Evolutionary conservation across 2,888 invertebrate genomes (phyloP), one percentile per base, ranked within the genome.

Genomic region (Harpagoxenus sublaevis): DNA sequence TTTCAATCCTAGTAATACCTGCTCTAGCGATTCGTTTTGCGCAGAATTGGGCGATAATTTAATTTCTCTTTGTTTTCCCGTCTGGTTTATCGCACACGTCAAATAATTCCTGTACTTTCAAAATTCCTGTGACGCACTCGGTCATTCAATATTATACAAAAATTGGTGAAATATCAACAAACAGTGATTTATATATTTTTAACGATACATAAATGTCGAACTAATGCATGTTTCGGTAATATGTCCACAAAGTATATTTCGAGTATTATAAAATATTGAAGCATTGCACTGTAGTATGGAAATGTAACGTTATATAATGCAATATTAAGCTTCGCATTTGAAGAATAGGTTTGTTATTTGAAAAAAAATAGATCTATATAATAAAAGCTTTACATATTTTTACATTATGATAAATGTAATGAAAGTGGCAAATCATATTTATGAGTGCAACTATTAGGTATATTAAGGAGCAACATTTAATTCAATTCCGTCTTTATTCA

Each of bases 1-100:
- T 81, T 75, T 62, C 60, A 48, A 62, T 60, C 45, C n/a, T 39
- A 42, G 39, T 79, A 79, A 79, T 70, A 71, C 57, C 35, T 78
- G 68, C 31, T 60, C 23, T 48, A 57, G 45, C 60, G 48, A 81
- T 81, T 74, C 28, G 39, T 81, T 81, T 75, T 18, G 48, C 48
- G 35, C 35, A 18, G 45, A 31, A 57, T 73, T 57, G 42, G 23
- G 45, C 60, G 35, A 45, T 57, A 60, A 39, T 74, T 79, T 79
- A 81, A 81, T 81, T 81, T 75, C 18, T 74, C 4, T 10, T 57
- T 70, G 57, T 74, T 60, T 2, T 1, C n/a, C 15, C 62, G 15
- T 60, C 48, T 31, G n/a, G 6, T 5, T 18, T 81, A 48, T 60
- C 9, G 31, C 45, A 31, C 48, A 48, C 31, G 31, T 74, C 42